Conservation (phyloP, 2,113 vertebrate species). For the Euleptes europaea region DNA sequence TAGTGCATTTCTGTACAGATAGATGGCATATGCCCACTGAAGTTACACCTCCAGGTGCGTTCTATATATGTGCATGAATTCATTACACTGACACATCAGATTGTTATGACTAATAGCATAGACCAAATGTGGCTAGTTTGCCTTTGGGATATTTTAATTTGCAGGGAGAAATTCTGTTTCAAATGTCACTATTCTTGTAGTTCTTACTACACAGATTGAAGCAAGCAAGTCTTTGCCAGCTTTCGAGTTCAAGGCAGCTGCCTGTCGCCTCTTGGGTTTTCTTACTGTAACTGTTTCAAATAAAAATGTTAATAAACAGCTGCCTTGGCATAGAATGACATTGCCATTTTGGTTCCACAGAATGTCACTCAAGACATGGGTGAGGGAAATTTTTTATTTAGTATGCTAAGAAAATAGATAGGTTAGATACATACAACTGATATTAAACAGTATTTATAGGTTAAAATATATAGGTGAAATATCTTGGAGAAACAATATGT, state of each 20-base stretch:
- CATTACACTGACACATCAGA: neutral
- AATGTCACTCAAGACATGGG: neutral
- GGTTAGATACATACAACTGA: no score
- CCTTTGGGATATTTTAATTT: neutral
- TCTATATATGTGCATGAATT: neutral
- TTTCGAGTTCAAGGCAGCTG: neutral
- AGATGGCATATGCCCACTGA: neutral
- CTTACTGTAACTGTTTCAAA: neutral
- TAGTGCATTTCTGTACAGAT: neutral
- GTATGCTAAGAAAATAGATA: no score
- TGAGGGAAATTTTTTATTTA: no score
- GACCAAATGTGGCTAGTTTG: constrained; percentile 2
- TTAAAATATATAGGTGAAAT: no score
- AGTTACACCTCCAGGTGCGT: neutral
- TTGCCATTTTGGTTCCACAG: neutral
- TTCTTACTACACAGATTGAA: neutral
- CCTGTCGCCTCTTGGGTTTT: neutral
- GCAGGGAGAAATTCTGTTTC: neutral
- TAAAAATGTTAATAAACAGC: neutral
- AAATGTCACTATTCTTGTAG: neutral
- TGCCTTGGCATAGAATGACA: neutral
- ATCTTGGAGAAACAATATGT: no score
- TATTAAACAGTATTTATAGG: no score
- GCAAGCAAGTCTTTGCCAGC: neutral
- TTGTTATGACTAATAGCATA: neutral